A percentile compares a stretch with the other conserved stretches of the same genome.
These are phyloP conservation scores for Chouioia cunea DNA, from an alignment of 2,888 invertebrate genomes.

Conservation along the genomic window DNA sequence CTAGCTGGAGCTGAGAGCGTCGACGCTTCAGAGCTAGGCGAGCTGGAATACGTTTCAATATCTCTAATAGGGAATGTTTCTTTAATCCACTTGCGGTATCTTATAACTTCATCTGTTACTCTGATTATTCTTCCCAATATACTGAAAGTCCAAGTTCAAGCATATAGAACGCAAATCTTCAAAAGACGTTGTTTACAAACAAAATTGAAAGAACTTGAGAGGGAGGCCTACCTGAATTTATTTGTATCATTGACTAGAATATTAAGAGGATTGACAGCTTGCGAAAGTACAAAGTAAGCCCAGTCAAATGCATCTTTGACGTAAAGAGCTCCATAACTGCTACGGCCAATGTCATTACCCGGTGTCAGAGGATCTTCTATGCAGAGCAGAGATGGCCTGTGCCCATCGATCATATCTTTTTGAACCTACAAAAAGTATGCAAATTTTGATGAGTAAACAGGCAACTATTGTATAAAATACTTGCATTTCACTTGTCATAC, in stretches of 20 bases:
- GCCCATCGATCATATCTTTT: constrained; percentile 93
- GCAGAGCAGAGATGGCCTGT: constrained; percentile 92
- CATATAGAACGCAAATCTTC: constrained; percentile 7
- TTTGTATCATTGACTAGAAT: constrained; percentile 71
- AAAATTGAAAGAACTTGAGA: neutral
- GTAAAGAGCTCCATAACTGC: constrained; percentile 93
- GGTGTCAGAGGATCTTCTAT: constrained; percentile 98
- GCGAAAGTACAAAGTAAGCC: constrained; percentile 88
- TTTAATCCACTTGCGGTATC: constrained; percentile 78
- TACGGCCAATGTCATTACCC: constrained; percentile 97
- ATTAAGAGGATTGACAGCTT: constrained; percentile 76
- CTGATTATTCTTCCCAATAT: constrained; percentile 92
- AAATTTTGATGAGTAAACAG: constrained; percentile 13
- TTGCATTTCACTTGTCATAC: constrained; percentile 57
- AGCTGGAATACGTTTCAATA: constrained; percentile 65
- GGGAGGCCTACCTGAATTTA: constrained; percentile 65
- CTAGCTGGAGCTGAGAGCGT: constrained; percentile 67
- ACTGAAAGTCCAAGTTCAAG: constrained; percentile 64
- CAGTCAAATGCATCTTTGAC: constrained; percentile 95
- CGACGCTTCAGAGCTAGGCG: constrained; percentile 67
- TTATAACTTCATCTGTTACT: constrained; percentile 92
- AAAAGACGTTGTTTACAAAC: neutral
- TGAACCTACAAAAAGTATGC: constrained; percentile 74
- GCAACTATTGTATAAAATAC: constrained; percentile 2
- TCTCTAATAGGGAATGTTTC: constrained; percentile 68